Evolutionary conservation across 2,888 invertebrate genomes (phyloP), one percentile per base, ranked within the genome.

Genomic region (Yponomeuta sedellus): DNA sequence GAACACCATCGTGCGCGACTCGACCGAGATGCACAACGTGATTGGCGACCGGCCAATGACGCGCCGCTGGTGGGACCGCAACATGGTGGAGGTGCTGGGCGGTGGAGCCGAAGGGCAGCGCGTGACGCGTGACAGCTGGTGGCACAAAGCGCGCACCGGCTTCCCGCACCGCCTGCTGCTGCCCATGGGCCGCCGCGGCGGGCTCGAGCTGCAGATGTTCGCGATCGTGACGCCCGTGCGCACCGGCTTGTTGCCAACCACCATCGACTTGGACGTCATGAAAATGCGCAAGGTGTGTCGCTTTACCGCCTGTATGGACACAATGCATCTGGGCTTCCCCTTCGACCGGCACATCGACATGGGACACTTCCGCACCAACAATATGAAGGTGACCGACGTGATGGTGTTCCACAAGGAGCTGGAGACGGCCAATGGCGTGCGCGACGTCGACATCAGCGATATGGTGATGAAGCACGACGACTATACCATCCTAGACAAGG

Each of bases 121-220:
- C 78, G 91, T 88, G 71, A 81, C 90, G 72, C 83, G 92, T 66
- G 88, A 92, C 71, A 91, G 84, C 75, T 92, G 92, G 82, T 92
- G 92, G 80, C 91, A 93, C 80, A 86, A 86, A 76, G 74, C 78
- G n/a, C 85, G 89, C 65, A 72, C 81, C 67, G 94, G 94, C 58
- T 94, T 94, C 91, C 95, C 96, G 5, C 92, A 93, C 72, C 93
- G 95, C 68, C 91, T 96, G 64, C 82, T 96, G 64, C 82, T 96
- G 70, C 96, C 96, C 16, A 94, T 93, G 72, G 96, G 96, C 73
- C 92, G 81, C 70, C 79, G 74, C 39, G 92, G 93, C 39, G 96
- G 96, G 66, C 82, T 94, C 75, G 88, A 91, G 40, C 91, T 93
- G 83, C 93, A 93, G 76, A 77, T 95, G 75, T 94, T 91, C 86